Conservation (phyloP, 2,113 vertebrate species). For the Peromyscus leucopus region DNA sequence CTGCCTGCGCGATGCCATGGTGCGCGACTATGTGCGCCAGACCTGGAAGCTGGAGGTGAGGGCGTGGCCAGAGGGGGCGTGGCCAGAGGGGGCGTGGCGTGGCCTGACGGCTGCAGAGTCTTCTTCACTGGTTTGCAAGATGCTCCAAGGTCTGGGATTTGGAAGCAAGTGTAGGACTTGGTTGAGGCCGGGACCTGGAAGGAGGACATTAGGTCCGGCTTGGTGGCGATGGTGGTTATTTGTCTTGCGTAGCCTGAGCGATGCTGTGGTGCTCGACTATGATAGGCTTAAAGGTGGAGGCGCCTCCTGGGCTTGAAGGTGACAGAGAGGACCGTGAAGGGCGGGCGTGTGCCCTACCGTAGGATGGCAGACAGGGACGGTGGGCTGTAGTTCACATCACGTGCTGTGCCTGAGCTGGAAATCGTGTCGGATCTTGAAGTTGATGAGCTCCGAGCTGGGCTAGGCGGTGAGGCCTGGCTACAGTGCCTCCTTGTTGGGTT, state of each 20-base stretch:
- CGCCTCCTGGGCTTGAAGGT: slow-evolving; percentile 87
- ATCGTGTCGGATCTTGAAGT: background rate
- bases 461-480: background rate
- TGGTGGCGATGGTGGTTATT: slow-evolving; percentile 65
- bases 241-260: slow-evolving; percentile 90
- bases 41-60: slow-evolving; percentile 96
- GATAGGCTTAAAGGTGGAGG: slow-evolving; percentile 81
- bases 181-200: slow-evolving; percentile 82
- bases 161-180: background rate
- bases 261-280: slow-evolving; percentile 90
- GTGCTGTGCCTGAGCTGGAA: no score
- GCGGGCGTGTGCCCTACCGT: no score
- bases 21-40: slow-evolving; percentile 95
- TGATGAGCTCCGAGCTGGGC: background rate
- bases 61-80: background rate
- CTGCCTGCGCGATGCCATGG: slow-evolving; percentile 94
- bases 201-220: slow-evolving; percentile 83
- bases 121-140: background rate
- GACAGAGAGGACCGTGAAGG: background rate
- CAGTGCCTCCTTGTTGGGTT: background rate
- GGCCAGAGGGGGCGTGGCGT: slow-evolving; percentile 57
- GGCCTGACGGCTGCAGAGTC: fast-evolving
- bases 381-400: no score
- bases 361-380: fast-evolving
- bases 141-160: background rate